A percentile compares a stretch with the other conserved stretches of the same genome.
These are phyloP conservation scores for Piprites chloris DNA, from an alignment of 2,113 vertebrate species.

Conservation along the genomic window DNA sequence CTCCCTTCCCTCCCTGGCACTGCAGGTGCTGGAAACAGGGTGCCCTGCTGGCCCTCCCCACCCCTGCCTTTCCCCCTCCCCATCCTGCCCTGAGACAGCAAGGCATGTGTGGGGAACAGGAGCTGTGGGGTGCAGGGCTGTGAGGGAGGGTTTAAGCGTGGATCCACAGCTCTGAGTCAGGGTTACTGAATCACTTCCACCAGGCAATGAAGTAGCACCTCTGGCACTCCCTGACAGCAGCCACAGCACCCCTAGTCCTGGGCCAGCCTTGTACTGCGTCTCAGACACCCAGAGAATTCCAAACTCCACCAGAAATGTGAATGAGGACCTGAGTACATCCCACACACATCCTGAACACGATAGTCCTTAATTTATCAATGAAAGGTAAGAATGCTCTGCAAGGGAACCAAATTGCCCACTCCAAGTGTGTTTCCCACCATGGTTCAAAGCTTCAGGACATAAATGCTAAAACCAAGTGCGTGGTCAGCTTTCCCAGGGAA, in stretches of 20 bases:
- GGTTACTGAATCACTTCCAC: background rate
- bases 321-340: background rate
- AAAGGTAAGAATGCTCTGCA: background rate
- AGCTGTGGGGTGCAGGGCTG: background rate
- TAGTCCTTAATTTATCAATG: rapidly evolving
- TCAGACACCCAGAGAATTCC: background rate
- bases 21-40: background rate
- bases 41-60: background rate
- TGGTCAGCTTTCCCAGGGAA: background rate
- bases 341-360: rapidly evolving
- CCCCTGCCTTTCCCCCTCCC: background rate
- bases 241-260: background rate
- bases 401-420: background rate
- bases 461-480: background rate
- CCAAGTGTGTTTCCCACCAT: rapidly evolving
- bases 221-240: background rate
- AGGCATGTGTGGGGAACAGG: background rate
- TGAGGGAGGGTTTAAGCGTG: too few relatives aligned
- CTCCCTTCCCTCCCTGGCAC: background rate
- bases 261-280: rapidly evolving
- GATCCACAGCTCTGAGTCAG: rapidly evolving
- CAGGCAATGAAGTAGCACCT: background rate
- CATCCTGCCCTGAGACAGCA: background rate
- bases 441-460: background rate
- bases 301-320: background rate